Base-by-base conservation (phyloP, 23 tunicate genomes). In the Pegea sp. region DNA sequence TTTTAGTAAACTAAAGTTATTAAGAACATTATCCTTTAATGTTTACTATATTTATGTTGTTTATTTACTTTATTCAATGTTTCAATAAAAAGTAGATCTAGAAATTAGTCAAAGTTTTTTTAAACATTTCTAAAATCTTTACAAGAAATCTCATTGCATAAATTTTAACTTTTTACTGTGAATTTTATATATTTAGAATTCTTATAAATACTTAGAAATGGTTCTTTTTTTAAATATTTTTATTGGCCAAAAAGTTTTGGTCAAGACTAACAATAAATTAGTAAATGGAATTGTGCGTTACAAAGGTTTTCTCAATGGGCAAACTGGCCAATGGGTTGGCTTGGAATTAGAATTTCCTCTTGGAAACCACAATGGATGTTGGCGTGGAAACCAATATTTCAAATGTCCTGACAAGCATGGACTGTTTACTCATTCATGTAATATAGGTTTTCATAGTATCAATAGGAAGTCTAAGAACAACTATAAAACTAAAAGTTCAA, bases 321-420 rank as follows among this genome's bases (percentile, higher is more conserved):
- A 55, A 43, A 8, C 19, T 8, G 95, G 95, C 11, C 66, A 74
- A 30, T 84, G 95, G 95, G 70, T 84, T 42, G 95, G 95, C 22
- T 28, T 84, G 29, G 67, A 67, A 25, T 51, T 84, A 30, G 84
- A 84, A 24, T 74, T 67, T 53, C 95, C 95, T 22, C 23, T 74
- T 23, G 84, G 84, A 5, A 63, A 58, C n/a, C 95, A 84, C 56
- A 84, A 84, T 44, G 95, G 95, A 31, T 57, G 56, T 31, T 84
- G 78, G 78, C 73, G 84, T 52, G 95, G 95, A 33, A 38, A 73
- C 28, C 76, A 84, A 21, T 84, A 84, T 59, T 84, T 84, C 34
- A 67, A 78, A 46, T 73, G 84, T 24, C 62, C 75, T 23, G 53
- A 48, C n/a, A 57, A 73, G 18, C 58, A 53, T 54, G 95, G 95